Base-by-base conservation (phyloP, 2,113 vertebrate species). In the Elgaria multicarinata region DNA sequence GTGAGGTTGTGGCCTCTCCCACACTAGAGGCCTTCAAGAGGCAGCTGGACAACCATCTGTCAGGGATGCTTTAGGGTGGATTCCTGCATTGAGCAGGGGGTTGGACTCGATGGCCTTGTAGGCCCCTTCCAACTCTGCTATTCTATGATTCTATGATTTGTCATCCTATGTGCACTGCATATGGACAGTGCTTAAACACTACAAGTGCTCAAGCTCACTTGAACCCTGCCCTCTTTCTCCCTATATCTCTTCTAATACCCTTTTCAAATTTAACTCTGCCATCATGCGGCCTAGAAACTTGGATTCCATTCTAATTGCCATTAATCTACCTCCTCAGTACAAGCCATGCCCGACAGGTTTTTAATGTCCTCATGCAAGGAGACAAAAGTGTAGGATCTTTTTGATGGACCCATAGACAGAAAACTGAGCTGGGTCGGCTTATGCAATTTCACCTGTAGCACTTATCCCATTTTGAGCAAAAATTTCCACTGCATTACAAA, bases 401-500 rank as follows among this genome's bases (percentile, higher is more conserved):
- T 80, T 31, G n/a, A 24, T 6, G 44, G 12, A 36, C 6, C 20
- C 55, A 36, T 81, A 36, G 10, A 31, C 72, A 76, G 4, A 62
- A 94, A 95, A 58, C 78, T 76, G 90, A 91, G 90, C 69, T 95
- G 85, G 50, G 91, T 92, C 77, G n/a, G 83, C 74, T 90, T 86
- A 78, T 74, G 75, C 84, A 90, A 89, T 75, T 89, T 86, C 87
- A 74, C 58, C 46, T 91, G 7, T 76, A 50, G 22, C 80, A 95
- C 90, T 94, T 90, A 91, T 91, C 90, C 5, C 79, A 71, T 80
- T 94, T 95, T 91, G 86, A 94, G 92, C 85, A 94, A 94, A 94
- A 95, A 91, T 95, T 95, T 94, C 97, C 44, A 84, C 93, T 89
- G 44, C 62, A 87, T 91, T 71, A 94, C 85, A 92, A 87, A 94